Conservation (phyloP, 2,888 invertebrate genomes). For the Molanna angustata region DNA sequence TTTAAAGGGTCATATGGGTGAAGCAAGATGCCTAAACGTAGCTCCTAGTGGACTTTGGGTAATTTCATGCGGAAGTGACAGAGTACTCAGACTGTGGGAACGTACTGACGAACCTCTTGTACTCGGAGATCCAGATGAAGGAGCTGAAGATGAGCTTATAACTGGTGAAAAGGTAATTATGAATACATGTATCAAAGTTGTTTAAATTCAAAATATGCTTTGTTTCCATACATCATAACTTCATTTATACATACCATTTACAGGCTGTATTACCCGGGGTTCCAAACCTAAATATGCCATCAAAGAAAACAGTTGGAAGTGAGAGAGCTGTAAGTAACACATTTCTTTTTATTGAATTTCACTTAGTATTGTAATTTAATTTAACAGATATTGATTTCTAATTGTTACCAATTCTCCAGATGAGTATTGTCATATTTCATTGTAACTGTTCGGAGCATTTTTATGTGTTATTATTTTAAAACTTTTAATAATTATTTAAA, state of each 20-base stretch:
- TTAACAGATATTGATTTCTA: no score
- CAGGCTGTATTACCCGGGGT: constrained; percentile 65
- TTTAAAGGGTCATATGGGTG: constrained; percentile 76
- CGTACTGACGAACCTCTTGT: constrained; percentile 86
- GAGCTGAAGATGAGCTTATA: constrained; percentile 76
- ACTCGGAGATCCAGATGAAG: constrained; percentile 87
- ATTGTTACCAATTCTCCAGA: no score
- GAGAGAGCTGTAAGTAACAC: constrained; percentile 73
- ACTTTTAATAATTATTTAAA: no score
- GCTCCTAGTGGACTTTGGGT: constrained; percentile 79
- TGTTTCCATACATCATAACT: background rate
- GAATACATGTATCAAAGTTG: no score
- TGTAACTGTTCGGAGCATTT: no score
- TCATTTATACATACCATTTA: background rate
- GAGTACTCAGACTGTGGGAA: constrained; percentile 81
- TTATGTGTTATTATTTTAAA: no score
- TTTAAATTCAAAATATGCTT: background rate
- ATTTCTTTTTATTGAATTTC: no score
- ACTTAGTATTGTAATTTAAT: no score
- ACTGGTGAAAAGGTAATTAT: constrained; percentile 61
- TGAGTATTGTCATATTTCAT: no score
- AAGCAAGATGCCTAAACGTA: constrained; percentile 71
- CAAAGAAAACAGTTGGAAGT: constrained; percentile 83
- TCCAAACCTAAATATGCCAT: constrained; percentile 76
- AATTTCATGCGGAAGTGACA: constrained; percentile 82